Evolutionary conservation across 2,888 invertebrate species (phyloP).

Genomic region (Trichacis sp.): DNA sequence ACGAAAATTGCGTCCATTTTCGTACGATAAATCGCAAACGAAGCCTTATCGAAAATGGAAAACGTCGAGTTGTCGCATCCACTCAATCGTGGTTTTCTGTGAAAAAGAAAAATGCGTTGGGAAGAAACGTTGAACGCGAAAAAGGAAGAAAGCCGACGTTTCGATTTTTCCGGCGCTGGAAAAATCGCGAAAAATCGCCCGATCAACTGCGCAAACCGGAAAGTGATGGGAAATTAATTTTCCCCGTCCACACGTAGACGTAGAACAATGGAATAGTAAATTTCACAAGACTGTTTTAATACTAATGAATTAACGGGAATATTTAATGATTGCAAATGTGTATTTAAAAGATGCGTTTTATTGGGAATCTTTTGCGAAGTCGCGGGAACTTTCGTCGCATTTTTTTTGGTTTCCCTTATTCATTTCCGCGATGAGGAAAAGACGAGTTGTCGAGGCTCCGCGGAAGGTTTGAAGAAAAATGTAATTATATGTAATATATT

Average conservation of each 20-base stretch:
- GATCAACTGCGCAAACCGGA: slow-evolving; percentile 28
- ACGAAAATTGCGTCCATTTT: not conserved
- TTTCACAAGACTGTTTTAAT: slow-evolving; percentile 66
- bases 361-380: slow-evolving; percentile 40
- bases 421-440: not conserved
- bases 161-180: not conserved
- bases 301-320: slow-evolving; percentile 59
- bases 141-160: too few relatives aligned
- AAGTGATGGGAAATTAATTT: slow-evolving; percentile 48
- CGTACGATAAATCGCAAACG: not conserved
- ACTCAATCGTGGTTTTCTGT: not conserved
- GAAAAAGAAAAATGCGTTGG: not conserved
- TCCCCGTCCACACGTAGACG: slow-evolving; percentile 67
- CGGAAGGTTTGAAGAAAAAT: slow-evolving; percentile 49
- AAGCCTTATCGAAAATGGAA: not conserved
- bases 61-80: not conserved
- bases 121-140: too few relatives aligned
- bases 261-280: slow-evolving; percentile 59
- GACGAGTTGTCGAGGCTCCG: slow-evolving; percentile 20
- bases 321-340: slow-evolving; percentile 56
- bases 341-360: slow-evolving; percentile 39
- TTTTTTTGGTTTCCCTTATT: not conserved
- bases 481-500: slow-evolving; percentile 59
- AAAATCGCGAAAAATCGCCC: too few relatives aligned
- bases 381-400: slow-evolving; percentile 11